Conservation (phyloP, 2,113 vertebrate genomes). For the Cromileptes altivelis region DNA sequence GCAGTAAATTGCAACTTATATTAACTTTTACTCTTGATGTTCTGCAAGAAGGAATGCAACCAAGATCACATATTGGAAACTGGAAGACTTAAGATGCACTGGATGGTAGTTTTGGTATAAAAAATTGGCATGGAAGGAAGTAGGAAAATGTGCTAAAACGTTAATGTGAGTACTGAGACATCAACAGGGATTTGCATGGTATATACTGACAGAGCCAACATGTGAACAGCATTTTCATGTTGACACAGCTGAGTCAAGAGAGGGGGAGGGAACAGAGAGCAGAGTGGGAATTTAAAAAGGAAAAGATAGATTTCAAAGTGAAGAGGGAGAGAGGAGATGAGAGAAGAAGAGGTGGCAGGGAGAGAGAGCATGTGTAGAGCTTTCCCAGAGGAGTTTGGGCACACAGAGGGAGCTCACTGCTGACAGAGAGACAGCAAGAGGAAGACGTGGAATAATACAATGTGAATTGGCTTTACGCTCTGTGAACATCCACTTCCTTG, state of each 20-base stretch:
- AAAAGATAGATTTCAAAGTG: slow-evolving; percentile 3
- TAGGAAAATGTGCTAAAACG: neutral
- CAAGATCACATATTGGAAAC: neutral
- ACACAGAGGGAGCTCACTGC: slow-evolving; percentile 19
- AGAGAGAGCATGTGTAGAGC: slow-evolving; percentile 5
- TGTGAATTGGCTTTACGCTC: neutral
- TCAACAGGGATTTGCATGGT: slow-evolving; percentile 12
- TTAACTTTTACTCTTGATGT: neutral
- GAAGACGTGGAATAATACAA: neutral
- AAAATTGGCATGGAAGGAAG: neutral
- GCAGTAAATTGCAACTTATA: no score
- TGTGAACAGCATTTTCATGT: neutral
- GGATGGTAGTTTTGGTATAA: neutral
- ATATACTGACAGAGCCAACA: neutral
- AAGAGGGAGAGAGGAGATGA: neutral
- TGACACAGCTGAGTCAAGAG: slow-evolving; percentile 9
- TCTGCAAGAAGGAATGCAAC: neutral
- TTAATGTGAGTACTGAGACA: slow-evolving; percentile 18
- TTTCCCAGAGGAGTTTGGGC: slow-evolving; percentile 23
- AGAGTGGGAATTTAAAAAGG: neutral
- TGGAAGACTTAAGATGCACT: neutral
- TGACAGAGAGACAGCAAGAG: slow-evolving; percentile 4
- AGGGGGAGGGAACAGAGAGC: neutral
- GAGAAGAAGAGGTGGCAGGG: neutral
- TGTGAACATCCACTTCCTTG: neutral